These are phyloP conservation scores for Polypterus bichir DNA, from an alignment of 2,113 vertebrate species.

Conservation along the genomic window DNA sequence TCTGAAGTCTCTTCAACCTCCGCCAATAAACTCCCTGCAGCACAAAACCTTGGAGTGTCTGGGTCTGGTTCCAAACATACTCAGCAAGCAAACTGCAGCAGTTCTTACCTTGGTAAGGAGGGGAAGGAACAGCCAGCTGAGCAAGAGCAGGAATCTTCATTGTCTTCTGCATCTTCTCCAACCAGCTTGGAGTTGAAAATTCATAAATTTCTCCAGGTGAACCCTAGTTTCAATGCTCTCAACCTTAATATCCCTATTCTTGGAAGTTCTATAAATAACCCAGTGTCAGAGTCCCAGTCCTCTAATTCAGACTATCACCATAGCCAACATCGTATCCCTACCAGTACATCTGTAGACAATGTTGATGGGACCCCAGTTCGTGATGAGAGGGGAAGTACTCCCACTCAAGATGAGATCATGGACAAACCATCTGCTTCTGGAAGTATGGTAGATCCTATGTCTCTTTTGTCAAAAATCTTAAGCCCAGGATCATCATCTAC, in stretches of 20 bases:
- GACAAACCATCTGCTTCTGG: slow-evolving; percentile 64
- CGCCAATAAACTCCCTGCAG: slow-evolving; percentile 46
- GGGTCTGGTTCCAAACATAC: slow-evolving; percentile 45
- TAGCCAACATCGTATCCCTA: slow-evolving; percentile 41
- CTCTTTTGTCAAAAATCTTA: slow-evolving; percentile 60
- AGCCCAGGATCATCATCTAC: slow-evolving; percentile 60
- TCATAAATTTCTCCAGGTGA: slow-evolving; percentile 92
- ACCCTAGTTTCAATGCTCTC: slow-evolving; percentile 80
- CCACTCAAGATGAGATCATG: slow-evolving; percentile 97
- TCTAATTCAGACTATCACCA: slow-evolving; percentile 30
- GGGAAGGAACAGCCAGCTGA: background rate
- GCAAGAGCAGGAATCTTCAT: background rate
- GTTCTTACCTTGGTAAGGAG: slow-evolving; percentile 23
- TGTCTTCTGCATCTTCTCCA: slow-evolving; percentile 46
- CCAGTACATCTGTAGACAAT: slow-evolving; percentile 59
- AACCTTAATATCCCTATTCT: slow-evolving; percentile 68
- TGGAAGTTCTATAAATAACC: slow-evolving; percentile 43
- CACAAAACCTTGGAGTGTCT: slow-evolving; percentile 35
- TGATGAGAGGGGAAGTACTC: slow-evolving; percentile 81
- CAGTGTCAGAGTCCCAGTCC: slow-evolving; percentile 31
- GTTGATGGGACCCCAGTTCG: slow-evolving; percentile 83
- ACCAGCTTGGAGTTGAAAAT: slow-evolving; percentile 92
- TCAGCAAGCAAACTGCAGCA: slow-evolving; percentile 24
- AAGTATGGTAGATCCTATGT: slow-evolving; percentile 42
- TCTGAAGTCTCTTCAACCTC: slow-evolving; percentile 59